Conservation (phyloP, 2,888 invertebrate genomes). For the Hirtodrosophila confusa region DNA sequence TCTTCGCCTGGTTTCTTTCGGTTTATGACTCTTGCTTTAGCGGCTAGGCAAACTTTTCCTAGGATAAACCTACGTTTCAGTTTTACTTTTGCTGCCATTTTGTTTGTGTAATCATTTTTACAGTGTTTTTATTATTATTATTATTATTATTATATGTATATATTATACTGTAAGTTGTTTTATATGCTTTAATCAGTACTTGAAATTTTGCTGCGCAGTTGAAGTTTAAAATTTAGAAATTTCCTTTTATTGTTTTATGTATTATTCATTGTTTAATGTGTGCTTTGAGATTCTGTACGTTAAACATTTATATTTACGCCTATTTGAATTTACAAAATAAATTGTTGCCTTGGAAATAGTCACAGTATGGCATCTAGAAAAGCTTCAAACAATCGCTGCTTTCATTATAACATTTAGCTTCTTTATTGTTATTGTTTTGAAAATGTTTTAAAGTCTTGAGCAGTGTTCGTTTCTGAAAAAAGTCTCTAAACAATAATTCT, state of each 20-base stretch:
- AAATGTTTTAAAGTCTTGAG: conserved; percentile 51
- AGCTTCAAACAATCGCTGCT: conserved; percentile 32
- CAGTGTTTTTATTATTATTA: conserved; percentile 30
- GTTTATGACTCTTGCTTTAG: conserved; percentile 22
- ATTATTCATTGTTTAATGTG: conserved; percentile 16
- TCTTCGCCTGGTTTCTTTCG: conserved; percentile 15
- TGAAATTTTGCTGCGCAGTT: conserved; percentile 58
- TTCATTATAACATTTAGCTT: conserved; percentile 41
- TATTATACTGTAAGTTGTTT: conserved; percentile 22
- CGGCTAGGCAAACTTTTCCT: conserved; percentile 34
- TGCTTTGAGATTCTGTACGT: conserved; percentile 44
- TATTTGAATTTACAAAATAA: conserved; percentile 63
- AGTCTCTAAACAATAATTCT: conserved; percentile 39
- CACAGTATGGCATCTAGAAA: conserved; percentile 62
- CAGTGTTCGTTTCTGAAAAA: conserved; percentile 55
- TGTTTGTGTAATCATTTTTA: conserved; percentile 50
- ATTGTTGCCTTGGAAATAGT: conserved; percentile 57
- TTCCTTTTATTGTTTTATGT: conserved; percentile 19
- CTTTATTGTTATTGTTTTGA: conserved; percentile 15
- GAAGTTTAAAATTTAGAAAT: conserved; percentile 63
- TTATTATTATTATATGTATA: conserved; percentile 26
- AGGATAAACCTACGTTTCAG: conserved; percentile 33
- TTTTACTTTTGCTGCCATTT: conserved; percentile 37
- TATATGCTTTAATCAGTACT: conserved; percentile 64
- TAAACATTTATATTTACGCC: conserved; percentile 57